Percentiles rank a stretch among this genome's conserved stretches.
phyloP scores from a whole-genome alignment of 1,140 invertebrate species.

The Acromyrmex charruanus region DNA sequence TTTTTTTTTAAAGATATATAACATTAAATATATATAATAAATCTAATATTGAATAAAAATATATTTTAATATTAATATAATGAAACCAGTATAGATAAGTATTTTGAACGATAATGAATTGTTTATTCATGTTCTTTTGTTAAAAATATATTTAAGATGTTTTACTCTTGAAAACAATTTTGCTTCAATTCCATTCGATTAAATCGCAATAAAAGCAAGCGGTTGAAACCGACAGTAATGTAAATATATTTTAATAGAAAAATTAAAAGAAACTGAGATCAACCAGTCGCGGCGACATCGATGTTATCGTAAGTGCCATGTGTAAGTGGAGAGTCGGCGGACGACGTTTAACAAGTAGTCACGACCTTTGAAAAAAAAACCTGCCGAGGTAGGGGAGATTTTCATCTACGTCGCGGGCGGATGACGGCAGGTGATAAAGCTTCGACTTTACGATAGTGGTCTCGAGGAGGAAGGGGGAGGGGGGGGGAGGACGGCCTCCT shows the following conservation, averaged over 20 bases:
- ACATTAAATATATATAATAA: no score
- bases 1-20: neutral
- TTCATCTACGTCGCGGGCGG: slow-evolving; percentile 55
- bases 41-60: neutral
- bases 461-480: neutral
- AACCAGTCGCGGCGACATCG: slow-evolving; percentile 35
- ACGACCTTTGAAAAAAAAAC: slow-evolving; percentile 48
- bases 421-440: slow-evolving; percentile 65
- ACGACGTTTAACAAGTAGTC: slow-evolving; percentile 57
- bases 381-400: slow-evolving; percentile 52
- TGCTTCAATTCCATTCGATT: neutral
- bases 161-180: neutral
- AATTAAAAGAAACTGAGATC: slow-evolving; percentile 66
- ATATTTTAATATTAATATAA: neutral
- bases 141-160: neutral
- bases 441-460: slow-evolving; percentile 66
- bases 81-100: neutral
- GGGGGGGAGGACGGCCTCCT: no score
- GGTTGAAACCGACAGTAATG: slow-evolving; percentile 56
- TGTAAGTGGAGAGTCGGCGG: slow-evolving; percentile 41
- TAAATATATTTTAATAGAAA: slow-evolving; percentile 74
- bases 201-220: neutral
- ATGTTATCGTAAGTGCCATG: slow-evolving; percentile 42
- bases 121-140: neutral
- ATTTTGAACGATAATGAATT: neutral